Evolutionary conservation across 1,140 invertebrate species (phyloP).

Genomic region (Mya arenaria): DNA sequence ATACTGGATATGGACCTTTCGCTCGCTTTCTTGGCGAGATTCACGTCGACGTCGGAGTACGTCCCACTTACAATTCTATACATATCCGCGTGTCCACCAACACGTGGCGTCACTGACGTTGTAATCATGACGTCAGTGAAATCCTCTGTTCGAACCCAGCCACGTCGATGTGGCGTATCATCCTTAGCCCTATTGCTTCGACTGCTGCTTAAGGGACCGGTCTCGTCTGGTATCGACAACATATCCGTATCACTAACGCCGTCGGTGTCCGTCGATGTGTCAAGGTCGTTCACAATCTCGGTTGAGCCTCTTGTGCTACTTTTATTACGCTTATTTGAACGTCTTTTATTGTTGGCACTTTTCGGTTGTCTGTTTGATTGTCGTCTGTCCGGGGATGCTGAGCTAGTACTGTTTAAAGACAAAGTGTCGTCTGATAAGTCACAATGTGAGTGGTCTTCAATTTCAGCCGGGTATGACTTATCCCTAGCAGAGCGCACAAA

Average conservation of each 20-base stretch:
- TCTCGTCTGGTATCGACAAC: constrained; percentile 72
- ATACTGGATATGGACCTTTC: constrained; percentile 75
- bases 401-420: constrained; percentile 42
- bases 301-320: constrained; percentile 28
- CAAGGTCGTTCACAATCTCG: constrained; percentile 53
- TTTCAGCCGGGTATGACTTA: constrained; percentile 12
- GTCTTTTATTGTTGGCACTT: constrained; percentile 50
- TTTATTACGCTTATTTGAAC: constrained; percentile 19
- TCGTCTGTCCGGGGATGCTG: constrained; percentile 37
- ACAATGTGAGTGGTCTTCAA: constrained; percentile 18
- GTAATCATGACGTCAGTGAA: constrained; percentile 55
- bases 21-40: constrained; percentile 73
- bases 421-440: constrained; percentile 59
- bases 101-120: constrained; percentile 57
- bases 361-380: constrained; percentile 40
- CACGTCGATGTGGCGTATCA: constrained; percentile 39
- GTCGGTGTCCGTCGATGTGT: constrained; percentile 62
- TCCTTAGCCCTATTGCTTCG: constrained; percentile 3
- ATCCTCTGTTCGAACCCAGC: constrained; percentile 61
- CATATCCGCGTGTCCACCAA: constrained; percentile 57
- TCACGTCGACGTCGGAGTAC: constrained; percentile 60
- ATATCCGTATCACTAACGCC: constrained; percentile 66
- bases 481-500: constrained; percentile 30
- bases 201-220: constrained; percentile 41
- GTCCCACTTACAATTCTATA: constrained; percentile 68